These are phyloP conservation scores for Drosophila borealis DNA, from an alignment of 2,888 invertebrate genomes.

Conservation along the genomic window DNA sequence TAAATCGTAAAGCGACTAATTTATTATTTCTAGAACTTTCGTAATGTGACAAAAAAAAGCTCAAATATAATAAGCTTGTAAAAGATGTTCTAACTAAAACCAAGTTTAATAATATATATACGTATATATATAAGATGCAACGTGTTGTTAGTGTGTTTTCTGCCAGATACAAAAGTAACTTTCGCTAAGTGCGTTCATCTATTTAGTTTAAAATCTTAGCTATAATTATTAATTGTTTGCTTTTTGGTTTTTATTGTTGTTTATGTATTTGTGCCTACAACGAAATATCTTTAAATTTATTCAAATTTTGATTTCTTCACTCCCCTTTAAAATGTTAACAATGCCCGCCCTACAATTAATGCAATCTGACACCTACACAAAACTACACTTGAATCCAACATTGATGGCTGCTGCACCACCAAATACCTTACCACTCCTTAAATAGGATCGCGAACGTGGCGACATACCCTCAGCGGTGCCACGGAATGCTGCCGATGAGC, in stretches of 20 bases:
- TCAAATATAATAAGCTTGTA: conserved; percentile 9
- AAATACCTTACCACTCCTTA: conserved; percentile 12
- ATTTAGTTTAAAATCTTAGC: conserved; percentile 35
- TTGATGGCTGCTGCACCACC: conserved; percentile 29
- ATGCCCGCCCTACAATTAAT: conserved; percentile 34
- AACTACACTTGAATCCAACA: conserved; percentile 30
- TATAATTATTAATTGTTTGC: conserved; percentile 28
- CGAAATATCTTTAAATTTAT: conserved; percentile 46
- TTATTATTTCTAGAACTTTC: not conserved
- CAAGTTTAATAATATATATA: conserved; percentile 9
- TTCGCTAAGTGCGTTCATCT: conserved; percentile 51
- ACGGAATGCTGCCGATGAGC: conserved; percentile 82
- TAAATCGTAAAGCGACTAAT: not conserved
- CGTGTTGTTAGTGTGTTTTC: conserved; percentile 1
- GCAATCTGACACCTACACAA: conserved; percentile 41
- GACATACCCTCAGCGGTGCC: conserved; percentile 84
- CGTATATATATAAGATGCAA: conserved; percentile 3
- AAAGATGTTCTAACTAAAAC: conserved; percentile 33
- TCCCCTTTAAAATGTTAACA: conserved; percentile 31
- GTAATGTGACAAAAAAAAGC: not conserved
- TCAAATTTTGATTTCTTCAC: conserved; percentile 67
- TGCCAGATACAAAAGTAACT: conserved; percentile 28
- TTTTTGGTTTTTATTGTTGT: conserved; percentile 32
- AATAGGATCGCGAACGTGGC: conserved; percentile 84
- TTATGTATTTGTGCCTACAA: conserved; percentile 29